A percentile compares a stretch with the other conserved stretches of the same genome.
Evolutionary conservation across 2,113 vertebrate species (phyloP).

Genomic region (Scolopax mira): DNA sequence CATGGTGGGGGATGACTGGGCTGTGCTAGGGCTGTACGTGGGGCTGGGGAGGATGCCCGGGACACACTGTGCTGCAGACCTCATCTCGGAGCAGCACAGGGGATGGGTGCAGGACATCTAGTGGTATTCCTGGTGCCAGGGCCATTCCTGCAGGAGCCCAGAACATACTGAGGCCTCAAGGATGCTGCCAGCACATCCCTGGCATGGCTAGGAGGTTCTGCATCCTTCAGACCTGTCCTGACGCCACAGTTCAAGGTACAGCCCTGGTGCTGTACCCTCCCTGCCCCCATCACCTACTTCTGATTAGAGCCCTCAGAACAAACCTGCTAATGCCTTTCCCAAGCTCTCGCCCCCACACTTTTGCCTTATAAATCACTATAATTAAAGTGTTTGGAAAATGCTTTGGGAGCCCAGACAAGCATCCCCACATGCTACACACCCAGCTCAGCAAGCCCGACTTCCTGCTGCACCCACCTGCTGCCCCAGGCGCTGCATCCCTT

Average conservation of each 20-base stretch:
- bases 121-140: not conserved
- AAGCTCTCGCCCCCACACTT: conserved; percentile 61
- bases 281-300: not conserved
- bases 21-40: not conserved
- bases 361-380: conserved; percentile 66
- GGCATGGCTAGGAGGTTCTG: not conserved
- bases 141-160: not conserved
- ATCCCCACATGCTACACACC: conserved; percentile 58
- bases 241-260: not conserved
- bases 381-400: conserved; percentile 63
- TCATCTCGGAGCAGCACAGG: fast-evolving
- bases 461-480: conserved; percentile 45
- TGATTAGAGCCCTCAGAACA: conserved; percentile 59
- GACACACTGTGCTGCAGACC: not conserved
- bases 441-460: conserved; percentile 43
- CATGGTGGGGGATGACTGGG: fast-evolving
- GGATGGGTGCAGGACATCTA: fast-evolving
- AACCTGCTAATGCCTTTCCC: conserved; percentile 51
- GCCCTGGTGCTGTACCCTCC: not conserved
- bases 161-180: fast-evolving
- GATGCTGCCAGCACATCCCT: not conserved
- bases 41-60: fast-evolving
- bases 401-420: conserved; percentile 59
- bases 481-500: conserved; percentile 27
- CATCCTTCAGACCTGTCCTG: conserved; percentile 11